Base-by-base conservation (phyloP, 1,140 invertebrate genomes). In the Tribolium castaneum region DNA sequence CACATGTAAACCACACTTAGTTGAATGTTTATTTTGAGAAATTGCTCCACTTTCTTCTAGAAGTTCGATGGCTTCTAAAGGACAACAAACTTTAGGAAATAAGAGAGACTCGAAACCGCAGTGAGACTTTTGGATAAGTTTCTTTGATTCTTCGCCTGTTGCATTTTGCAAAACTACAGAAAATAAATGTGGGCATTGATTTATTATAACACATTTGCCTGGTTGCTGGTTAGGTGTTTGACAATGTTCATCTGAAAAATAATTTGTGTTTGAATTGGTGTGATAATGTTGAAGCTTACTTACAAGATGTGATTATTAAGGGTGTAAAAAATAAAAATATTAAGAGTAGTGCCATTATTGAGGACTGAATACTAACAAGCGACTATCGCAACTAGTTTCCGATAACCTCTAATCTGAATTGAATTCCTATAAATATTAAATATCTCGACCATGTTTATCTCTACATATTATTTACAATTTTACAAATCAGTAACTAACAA, bases 151-250 rank as follows among this genome's bases (percentile, higher is more conserved):
- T 12, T 35, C 14, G 1, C n/a, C 10, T 12, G 59, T 35, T 13
- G 9, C 7, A 30, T 66, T 66, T 59, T 59, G 54, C 3, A 25
- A 22, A n/a, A 66, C n/a, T 13, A 5, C 30, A 5, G 25, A 35
- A 30, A 66, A 66, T 34, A 66, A 14, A 12, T 66, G 59, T 84
- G 76, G 34, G 70, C 88, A 89, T 0, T 84, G 7, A 7, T 81
- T 80, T 19, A 88, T 83, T 1, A 45, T 49, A 5, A 87, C 83
- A 66, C 88, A 89, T 0, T 19, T 9, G 12, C 87, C 87, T 0
- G 50, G 3, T 6, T 51, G 1, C 1, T 80, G 70, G 14, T 80
- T 78, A 5, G 82, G 84, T 3, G 84, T 86, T 6, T n/a, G 59
- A 51, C 87, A 88, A 25, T 22, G 3, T 73, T 79, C 22, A 14